phyloP scores from a whole-genome alignment of 2,797 vertebrate genomes.

The Paguma larvata region DNA sequence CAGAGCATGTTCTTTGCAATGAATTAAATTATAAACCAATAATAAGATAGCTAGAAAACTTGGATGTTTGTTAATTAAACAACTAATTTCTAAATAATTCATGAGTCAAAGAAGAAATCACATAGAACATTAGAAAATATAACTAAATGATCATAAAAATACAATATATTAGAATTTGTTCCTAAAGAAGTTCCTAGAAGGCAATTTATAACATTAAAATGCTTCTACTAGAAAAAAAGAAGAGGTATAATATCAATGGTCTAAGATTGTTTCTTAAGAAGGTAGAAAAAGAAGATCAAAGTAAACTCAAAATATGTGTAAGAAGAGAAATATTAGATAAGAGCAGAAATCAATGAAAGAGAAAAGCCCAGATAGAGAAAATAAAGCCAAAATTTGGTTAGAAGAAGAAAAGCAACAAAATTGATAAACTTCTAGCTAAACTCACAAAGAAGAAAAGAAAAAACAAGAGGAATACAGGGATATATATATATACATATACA shows the following conservation, averaged over 20 bases:
- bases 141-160: constrained; percentile 4
- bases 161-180: constrained; percentile 15
- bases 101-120: constrained; percentile 35
- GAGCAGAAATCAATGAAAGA: neutral
- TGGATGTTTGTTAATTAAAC: constrained; percentile 38
- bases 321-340: neutral
- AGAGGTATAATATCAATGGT: neutral
- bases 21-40: constrained; percentile 56
- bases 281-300: neutral
- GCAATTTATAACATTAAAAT: constrained; percentile 32
- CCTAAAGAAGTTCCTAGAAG: neutral
- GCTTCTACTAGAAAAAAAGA: neutral
- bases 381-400: neutral
- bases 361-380: neutral
- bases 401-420: neutral
- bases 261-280: neutral
- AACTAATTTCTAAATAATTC: constrained; percentile 39
- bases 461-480: neutral
- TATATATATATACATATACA: neutral
- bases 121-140: constrained; percentile 33
- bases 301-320: neutral
- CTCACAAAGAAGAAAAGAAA: neutral
- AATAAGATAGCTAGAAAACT: constrained; percentile 31
- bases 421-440: neutral
- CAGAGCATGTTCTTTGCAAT: constrained; percentile 1